Base-by-base conservation (phyloP, 2,888 invertebrate genomes). In the Cataglyphis rosenhaueri region DNA sequence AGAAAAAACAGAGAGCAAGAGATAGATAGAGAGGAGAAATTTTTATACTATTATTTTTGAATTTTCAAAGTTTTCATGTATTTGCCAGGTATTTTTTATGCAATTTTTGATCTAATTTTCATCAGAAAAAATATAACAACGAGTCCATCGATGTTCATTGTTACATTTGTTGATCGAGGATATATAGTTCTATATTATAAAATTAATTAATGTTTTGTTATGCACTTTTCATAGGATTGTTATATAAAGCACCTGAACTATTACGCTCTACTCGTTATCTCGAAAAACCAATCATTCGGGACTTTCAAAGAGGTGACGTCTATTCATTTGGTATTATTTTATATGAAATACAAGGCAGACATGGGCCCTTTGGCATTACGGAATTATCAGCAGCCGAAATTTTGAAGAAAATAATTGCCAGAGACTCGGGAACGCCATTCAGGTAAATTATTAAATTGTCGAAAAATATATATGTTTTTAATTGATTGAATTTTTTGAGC, bases 251-350 rank as follows among this genome's bases (percentile, higher is more conserved):
- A 0, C 98, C 98, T 0, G 98, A 98, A 94, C 95, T 98, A 6
- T 95, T 98, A 64, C 91, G 90, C 85, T 90, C 87, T 70, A 87
- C 82, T 76, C 90, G 64, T 1, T 52, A 52, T 48, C 41, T 78
- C 52, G 52, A 73, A 9, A 89, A 91, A n/a, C 91, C 92, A 1
- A 85, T 88, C 91, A 94, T 64, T 92, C 94, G 84, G 94, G 96
- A 90, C 70, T 95, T 95, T 8, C 97, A 97, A 89, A 97, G 97
- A 89, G 98, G 97, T 0, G 98, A 98, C 93, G 96, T 97, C 57
- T 98, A 98, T 93, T 97, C 98, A 0, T 99, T 99, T 94, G 97
- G 97, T 0, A 97, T 99, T 70, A 96, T 99, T 71, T 95, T 99
- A 65, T 98, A 98, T 93, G 99, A 99, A 95, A 96, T 99, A 88